Base-by-base conservation (phyloP, 1,140 invertebrate genomes). In the Pararge aegeria region DNA sequence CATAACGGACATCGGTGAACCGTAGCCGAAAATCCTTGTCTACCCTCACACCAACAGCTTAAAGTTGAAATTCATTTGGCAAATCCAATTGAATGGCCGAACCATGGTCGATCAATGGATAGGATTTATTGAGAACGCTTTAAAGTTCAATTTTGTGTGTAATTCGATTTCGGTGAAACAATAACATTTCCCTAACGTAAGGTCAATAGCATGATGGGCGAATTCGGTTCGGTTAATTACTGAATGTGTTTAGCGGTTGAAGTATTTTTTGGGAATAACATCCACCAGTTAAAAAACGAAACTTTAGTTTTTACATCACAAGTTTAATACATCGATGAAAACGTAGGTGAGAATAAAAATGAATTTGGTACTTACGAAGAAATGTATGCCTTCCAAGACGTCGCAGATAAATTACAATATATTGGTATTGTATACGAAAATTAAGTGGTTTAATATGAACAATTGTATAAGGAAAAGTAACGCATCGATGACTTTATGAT, bases 151-250 rank as follows among this genome's bases (percentile, higher is more conserved):
- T 71, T 66, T 83, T 46, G 61, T 40, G 30, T 66, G 70, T 27
- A 13, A 48, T 52, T 38, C 16, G 42, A 60, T 71, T 78, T 66
- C 20, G 64, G 64, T 68, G 19, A 18, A 74, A 79, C 79, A 82
- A 80, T 77, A 70, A 70, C 64, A 70, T 73, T 72, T 64, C 66
- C 70, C 65, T 65, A 64, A 63, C 50, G 60, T 70, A 78, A 82
- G 81, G 79, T 84, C 81, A 84, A 82, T 80, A 84, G 73, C 79
- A 75, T 81, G 70, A 72, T 76, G 65, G 71, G 73, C 72, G 71
- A 83, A 80, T 81, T 81, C 63, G 70, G 71, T 66, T 78, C 73
- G 49, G 70, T 78, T 79, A 55, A 79, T 79, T 83, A 73, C 57
- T 62, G 65, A 70, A 62, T 65, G 60, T 72, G 64, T 73, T 64